Evolutionary conservation across 2,888 invertebrate genomes (phyloP).

Genomic region (Epinotia ramella): DNA sequence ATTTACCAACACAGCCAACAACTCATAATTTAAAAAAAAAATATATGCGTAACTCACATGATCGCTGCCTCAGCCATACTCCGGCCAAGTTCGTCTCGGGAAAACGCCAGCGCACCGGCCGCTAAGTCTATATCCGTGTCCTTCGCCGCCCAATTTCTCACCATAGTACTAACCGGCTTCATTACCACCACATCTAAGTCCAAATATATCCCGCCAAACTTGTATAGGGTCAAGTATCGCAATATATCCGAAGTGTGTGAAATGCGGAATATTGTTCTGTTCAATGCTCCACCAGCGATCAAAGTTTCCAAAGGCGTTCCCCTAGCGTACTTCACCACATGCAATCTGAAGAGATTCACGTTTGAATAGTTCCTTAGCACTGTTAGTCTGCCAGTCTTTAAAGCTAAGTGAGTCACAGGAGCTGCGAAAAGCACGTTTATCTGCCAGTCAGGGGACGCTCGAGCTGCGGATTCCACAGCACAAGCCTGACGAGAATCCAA

Average conservation of each 20-base stretch:
- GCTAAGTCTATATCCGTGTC: conserved; percentile 85
- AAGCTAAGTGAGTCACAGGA: conserved; percentile 57
- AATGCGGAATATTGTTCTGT: conserved; percentile 81
- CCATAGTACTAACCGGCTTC: conserved; percentile 83
- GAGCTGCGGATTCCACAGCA: conserved; percentile 88
- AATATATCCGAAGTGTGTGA: conserved; percentile 88
- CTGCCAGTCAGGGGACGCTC: conserved; percentile 83
- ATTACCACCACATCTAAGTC: conserved; percentile 90
- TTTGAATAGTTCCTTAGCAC: conserved; percentile 77
- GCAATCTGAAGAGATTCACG: conserved; percentile 78
- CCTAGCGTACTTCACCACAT: conserved; percentile 80
- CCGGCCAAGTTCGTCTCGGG: conserved; percentile 58
- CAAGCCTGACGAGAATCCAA: conserved; percentile 87
- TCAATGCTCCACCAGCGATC: conserved; percentile 77
- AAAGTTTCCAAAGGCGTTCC: conserved; percentile 85
- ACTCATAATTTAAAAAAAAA: too few relatives aligned
- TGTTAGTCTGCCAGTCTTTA: conserved; percentile 55
- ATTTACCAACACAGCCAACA: too few relatives aligned
- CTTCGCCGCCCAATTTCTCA: conserved; percentile 86
- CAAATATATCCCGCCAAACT: conserved; percentile 91
- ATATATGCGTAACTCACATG: conserved; percentile 48
- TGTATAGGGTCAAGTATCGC: conserved; percentile 88
- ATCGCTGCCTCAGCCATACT: conserved; percentile 53
- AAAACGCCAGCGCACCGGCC: conserved; percentile 88
- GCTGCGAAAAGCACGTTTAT: conserved; percentile 85